phyloP scores from a whole-genome alignment of 2,888 invertebrate species.

The Apotomis turbidana region DNA sequence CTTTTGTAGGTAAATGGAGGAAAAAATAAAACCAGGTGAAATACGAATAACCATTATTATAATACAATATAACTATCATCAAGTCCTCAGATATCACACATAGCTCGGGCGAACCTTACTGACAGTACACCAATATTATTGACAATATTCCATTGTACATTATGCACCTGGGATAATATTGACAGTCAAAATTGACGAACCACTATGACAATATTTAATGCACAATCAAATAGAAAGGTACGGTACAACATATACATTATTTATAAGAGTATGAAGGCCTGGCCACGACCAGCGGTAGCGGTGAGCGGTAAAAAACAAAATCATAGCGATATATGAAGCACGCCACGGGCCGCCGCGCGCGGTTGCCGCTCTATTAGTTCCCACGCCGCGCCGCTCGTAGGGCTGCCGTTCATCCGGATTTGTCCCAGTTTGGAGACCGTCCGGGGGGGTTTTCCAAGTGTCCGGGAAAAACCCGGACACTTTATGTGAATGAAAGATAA shows the following conservation, averaged over 20 bases:
- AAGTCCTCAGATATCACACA: conserved; percentile 52
- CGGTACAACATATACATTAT: conserved; percentile 19
- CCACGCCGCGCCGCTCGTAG: too few relatives aligned
- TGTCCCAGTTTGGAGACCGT: too few relatives aligned
- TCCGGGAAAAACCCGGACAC: too few relatives aligned
- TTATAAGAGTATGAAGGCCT: conserved; percentile 15
- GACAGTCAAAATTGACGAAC: conserved; percentile 9
- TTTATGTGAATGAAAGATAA: too few relatives aligned
- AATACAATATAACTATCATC: conserved; percentile 56
- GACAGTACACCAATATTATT: conserved; percentile 37
- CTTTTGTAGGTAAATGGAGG: neutral
- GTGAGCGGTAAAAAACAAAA: too few relatives aligned
- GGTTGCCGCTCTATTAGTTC: too few relatives aligned
- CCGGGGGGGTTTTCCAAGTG: too few relatives aligned
- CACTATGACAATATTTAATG: neutral
- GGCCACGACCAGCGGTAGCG: too few relatives aligned
- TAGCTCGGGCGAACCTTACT: conserved; percentile 47
- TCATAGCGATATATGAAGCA: too few relatives aligned
- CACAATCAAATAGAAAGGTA: neutral
- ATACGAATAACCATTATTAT: conserved; percentile 49
- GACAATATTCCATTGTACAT: conserved; percentile 22
- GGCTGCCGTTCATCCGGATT: too few relatives aligned
- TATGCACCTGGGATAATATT: conserved; percentile 8
- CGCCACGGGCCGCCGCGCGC: too few relatives aligned
- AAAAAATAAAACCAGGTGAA: conserved; percentile 44